phyloP scores from a whole-genome alignment of 2,797 vertebrate genomes.

The Tamandua tetradactyla region DNA sequence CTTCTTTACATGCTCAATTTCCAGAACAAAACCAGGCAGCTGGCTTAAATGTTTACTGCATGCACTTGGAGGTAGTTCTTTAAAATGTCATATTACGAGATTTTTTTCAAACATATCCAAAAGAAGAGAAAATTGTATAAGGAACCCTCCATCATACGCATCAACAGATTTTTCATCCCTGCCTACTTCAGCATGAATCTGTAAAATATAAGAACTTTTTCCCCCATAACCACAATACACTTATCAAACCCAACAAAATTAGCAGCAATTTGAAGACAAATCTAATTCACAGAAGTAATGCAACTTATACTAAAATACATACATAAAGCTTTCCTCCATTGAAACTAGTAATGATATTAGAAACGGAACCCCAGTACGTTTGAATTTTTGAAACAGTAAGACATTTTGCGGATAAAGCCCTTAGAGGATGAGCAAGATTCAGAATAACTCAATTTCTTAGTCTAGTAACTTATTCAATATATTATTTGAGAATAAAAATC shows the following conservation, averaged over 20 bases:
- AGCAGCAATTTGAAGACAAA: neutral
- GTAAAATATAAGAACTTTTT: neutral
- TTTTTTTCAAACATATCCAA: neutral
- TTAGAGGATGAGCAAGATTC: constrained; percentile 3
- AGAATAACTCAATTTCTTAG: neutral
- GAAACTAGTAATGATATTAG: neutral
- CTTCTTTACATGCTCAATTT: neutral
- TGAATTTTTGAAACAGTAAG: neutral
- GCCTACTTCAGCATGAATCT: neutral
- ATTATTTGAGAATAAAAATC: neutral
- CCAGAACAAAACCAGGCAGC: neutral
- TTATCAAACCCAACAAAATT: neutral
- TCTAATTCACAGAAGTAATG: constrained; percentile 8
- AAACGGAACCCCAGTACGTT: constrained; percentile 17
- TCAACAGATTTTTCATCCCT: neutral
- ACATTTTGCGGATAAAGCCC: neutral
- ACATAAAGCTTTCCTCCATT: neutral
- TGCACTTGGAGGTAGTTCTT: neutral
- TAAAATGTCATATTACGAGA: neutral
- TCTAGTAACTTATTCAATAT: neutral
- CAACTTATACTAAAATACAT: neutral
- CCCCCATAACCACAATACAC: neutral
- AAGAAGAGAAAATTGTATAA: neutral
- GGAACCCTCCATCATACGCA: neutral
- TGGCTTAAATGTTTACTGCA: neutral